A percentile compares a stretch with the other conserved stretches of the same genome.
These are phyloP conservation scores for Halictus rubicundus DNA, from an alignment of 1,140 invertebrate species.

Conservation along the genomic window DNA sequence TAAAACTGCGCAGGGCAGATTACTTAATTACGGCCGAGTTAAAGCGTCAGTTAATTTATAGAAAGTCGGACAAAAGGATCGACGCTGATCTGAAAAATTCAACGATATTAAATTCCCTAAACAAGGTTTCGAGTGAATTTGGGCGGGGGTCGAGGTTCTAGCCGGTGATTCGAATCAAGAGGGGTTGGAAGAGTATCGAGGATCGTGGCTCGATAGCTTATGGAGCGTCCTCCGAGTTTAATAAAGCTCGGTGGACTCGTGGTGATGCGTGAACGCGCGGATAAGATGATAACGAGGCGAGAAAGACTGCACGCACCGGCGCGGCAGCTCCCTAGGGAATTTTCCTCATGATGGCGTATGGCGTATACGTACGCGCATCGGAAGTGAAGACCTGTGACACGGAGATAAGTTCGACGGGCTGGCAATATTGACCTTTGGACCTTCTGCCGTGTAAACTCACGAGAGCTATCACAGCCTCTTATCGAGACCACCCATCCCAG, in stretches of 20 bases:
- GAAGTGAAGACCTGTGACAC: slow-evolving; percentile 58
- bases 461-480: slow-evolving; percentile 44
- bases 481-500: slow-evolving; percentile 40
- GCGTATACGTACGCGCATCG: slow-evolving; percentile 21
- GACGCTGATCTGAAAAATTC: too few species aligned
- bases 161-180: too few species aligned
- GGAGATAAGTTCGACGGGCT: slow-evolving; percentile 59
- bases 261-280: slow-evolving; percentile 46
- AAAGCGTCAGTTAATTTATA: too few species aligned
- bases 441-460: slow-evolving; percentile 49
- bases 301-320: slow-evolving; percentile 51
- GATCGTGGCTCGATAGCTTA: not conserved
- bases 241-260: slow-evolving; percentile 46
- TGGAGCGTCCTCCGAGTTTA: slow-evolving; percentile 37
- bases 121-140: too few species aligned
- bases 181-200: slow-evolving; percentile 21
- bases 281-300: slow-evolving; percentile 53
- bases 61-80: too few species aligned
- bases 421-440: slow-evolving; percentile 64
- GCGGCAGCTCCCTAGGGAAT: slow-evolving; percentile 37
- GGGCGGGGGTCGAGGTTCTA: too few species aligned
- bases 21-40: too few species aligned
- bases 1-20: too few species aligned
- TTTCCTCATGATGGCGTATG: slow-evolving; percentile 43
- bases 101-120: too few species aligned